A percentile compares a stretch with the other conserved stretches of the same genome.
Conservation (phyloP, 2,797 vertebrate species). For the Cuniculus paca region DNA sequence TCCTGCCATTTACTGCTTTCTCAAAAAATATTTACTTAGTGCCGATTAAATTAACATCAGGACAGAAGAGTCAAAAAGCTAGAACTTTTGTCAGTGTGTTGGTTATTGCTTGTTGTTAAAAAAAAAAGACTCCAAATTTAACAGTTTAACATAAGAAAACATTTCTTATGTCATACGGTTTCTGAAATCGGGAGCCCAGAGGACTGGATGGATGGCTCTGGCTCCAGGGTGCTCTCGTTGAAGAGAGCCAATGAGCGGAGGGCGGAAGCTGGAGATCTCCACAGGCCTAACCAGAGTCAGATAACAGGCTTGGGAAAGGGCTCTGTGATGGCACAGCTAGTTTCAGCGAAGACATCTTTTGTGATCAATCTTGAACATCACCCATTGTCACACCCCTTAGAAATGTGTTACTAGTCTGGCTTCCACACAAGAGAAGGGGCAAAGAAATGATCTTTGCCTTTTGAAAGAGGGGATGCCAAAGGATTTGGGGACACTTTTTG, state of each 20-base stretch:
- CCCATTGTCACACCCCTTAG: not conserved
- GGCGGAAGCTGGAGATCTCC: not conserved
- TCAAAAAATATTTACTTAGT: not conserved
- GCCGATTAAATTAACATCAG: not conserved
- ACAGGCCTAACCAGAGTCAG: not conserved
- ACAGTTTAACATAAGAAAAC: not conserved
- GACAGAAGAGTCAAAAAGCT: not conserved
- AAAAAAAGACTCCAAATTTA: not conserved
- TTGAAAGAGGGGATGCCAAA: not conserved
- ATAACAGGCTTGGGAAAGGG: rapidly evolving
- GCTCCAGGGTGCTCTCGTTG: not conserved
- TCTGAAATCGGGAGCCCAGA: not conserved
- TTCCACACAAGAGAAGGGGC: not conserved
- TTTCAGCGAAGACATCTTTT: not conserved
- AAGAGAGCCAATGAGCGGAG: not conserved
- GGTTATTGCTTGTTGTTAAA: not conserved
- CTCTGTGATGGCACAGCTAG: not conserved
- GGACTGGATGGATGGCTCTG: too few relatives aligned
- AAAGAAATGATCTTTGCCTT: not conserved
- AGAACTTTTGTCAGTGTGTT: not conserved
- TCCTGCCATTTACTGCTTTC: not conserved
- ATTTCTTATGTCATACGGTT: not conserved
- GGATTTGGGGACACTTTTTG: not conserved
- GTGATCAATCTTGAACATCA: not conserved
- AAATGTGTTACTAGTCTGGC: not conserved